Conservation (phyloP, 2,888 invertebrate genomes). For the Xestobium rufovillosum region DNA sequence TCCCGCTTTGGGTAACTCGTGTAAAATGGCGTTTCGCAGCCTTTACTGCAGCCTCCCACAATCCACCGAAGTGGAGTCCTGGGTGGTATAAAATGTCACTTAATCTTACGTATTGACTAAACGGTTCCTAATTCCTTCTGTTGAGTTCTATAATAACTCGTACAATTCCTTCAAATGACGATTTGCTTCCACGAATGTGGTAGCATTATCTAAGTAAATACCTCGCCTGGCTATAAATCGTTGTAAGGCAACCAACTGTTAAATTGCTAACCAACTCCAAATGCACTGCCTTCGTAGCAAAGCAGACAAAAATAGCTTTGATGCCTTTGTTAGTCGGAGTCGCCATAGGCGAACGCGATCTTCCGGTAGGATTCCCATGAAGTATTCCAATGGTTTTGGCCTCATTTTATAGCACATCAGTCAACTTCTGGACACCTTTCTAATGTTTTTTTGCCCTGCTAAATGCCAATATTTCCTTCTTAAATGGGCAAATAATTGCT, state of each 20-base stretch:
- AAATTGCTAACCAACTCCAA: constrained; percentile 19
- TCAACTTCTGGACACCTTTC: constrained; percentile 10
- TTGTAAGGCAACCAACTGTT: constrained; percentile 14
- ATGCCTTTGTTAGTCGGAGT: constrained; percentile 14
- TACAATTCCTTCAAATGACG: constrained; percentile 20
- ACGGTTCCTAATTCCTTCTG: too few relatives aligned
- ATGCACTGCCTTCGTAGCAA: constrained; percentile 19
- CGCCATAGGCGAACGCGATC: constrained; percentile 14
- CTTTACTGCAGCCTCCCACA: constrained; percentile 31
- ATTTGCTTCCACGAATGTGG: constrained; percentile 32
- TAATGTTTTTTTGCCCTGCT: constrained; percentile 11
- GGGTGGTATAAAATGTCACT: constrained; percentile 31
- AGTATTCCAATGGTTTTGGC: constrained; percentile 7
- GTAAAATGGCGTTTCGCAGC: constrained; percentile 27
- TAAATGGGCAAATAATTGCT: constrained; percentile 15
- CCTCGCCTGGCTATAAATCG: constrained; percentile 19
- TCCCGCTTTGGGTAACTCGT: constrained; percentile 26
- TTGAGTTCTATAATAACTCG: too few relatives aligned
- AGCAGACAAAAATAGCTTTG: constrained; percentile 20
- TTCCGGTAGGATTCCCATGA: constrained; percentile 20
- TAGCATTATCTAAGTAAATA: constrained; percentile 23
- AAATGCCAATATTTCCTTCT: constrained; percentile 12
- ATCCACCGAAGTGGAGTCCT: constrained; percentile 29
- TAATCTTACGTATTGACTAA: constrained; percentile 3
- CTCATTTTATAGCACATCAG: constrained; percentile 17